Conservation (phyloP, 2,888 invertebrate species). For the Cephus runcator region DNA sequence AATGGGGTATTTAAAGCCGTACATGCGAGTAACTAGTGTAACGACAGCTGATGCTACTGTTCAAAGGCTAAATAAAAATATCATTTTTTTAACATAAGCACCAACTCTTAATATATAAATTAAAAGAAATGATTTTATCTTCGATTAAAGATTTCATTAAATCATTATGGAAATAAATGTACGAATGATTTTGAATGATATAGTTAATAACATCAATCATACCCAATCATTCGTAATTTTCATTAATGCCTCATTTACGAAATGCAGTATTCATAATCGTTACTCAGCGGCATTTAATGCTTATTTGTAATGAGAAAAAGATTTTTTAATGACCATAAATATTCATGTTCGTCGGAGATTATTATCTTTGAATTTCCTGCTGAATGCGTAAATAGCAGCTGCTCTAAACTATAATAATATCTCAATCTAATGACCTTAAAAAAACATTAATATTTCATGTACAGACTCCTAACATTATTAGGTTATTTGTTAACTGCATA, state of each 20-base stretch:
- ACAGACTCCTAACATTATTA: not conserved
- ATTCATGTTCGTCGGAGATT: not conserved
- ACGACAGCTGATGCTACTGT: too few species aligned
- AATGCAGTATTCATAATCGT: not conserved
- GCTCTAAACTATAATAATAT: not conserved
- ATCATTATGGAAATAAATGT: not conserved
- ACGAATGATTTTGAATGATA: not conserved
- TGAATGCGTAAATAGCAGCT: not conserved
- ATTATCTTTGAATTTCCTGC: not conserved
- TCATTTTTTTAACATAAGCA: not conserved
- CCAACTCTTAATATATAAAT: not conserved
- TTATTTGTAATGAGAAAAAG: not conserved
- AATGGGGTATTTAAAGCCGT: too few species aligned
- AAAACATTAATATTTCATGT: not conserved
- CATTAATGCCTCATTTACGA: not conserved
- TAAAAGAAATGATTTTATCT: not conserved
- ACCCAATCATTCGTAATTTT: too few species aligned
- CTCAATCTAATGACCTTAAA: not conserved
- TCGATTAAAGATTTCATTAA: not conserved
- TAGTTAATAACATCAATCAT: not conserved
- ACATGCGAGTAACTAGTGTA: too few species aligned
- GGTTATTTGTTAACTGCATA: too few species aligned
- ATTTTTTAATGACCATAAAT: not conserved
- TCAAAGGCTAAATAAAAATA: not conserved
- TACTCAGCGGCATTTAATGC: not conserved